A percentile compares a stretch with the other conserved stretches of the same genome.
Conservation (phyloP, 2,113 vertebrate genomes). For the Centrocercus urophasianus region DNA sequence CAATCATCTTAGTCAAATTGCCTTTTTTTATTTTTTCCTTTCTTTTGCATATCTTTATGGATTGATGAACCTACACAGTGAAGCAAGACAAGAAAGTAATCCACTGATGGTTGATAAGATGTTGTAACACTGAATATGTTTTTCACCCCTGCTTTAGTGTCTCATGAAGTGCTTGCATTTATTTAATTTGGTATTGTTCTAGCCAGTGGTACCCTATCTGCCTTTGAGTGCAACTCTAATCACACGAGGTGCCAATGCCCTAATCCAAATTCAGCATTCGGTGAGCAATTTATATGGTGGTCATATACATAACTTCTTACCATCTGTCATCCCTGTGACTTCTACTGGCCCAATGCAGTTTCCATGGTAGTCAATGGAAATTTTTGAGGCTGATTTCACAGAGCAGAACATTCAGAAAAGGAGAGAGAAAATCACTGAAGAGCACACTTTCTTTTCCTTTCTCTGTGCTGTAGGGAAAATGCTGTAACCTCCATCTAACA, state of each 20-base stretch:
- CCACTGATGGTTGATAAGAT: neutral
- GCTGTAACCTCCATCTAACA: neutral
- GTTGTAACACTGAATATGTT: neutral
- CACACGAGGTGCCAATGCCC: neutral
- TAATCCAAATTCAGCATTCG: slow-evolving; percentile 17
- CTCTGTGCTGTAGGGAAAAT: neutral
- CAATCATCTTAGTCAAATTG: neutral
- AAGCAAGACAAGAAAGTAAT: neutral
- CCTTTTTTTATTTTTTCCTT: neutral
- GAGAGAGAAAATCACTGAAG: neutral
- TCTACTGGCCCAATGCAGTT: slow-evolving; percentile 28
- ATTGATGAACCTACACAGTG: neutral
- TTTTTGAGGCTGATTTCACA: slow-evolving; percentile 18
- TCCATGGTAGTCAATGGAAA: slow-evolving; percentile 31
- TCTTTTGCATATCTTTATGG: neutral
- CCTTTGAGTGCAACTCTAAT: neutral
- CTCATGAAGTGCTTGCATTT: neutral
- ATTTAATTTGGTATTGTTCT: neutral
- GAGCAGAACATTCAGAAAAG: neutral
- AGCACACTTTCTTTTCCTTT: neutral
- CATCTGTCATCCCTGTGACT: slow-evolving; percentile 44
- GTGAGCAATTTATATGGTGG: neutral
- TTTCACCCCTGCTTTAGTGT: neutral
- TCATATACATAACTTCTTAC: slow-evolving; percentile 24
- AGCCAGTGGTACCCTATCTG: neutral